These are phyloP conservation scores for Galaxea fascicularis DNA, from an alignment of 92 coral and sea anemone genomes.

Conservation along the genomic window DNA sequence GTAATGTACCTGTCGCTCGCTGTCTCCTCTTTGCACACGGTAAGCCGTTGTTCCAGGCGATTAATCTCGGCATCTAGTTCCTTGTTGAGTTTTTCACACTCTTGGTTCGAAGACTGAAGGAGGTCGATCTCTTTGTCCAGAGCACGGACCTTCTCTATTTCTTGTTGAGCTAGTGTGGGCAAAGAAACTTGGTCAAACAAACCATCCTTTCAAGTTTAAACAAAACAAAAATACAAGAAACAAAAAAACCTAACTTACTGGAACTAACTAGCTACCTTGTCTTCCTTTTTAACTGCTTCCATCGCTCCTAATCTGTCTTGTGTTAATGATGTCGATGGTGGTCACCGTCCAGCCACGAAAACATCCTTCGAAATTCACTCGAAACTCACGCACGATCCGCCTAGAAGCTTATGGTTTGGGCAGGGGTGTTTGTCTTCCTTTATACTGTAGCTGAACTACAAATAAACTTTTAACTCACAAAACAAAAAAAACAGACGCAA, in stretches of 20 bases:
- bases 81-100: constrained; percentile 79
- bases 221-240: too few species aligned
- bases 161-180: constrained; percentile 75
- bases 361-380: background rate
- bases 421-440: too few species aligned
- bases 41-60: constrained; percentile 81
- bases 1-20: constrained; percentile 44
- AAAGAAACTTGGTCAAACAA: constrained; percentile 9
- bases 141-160: constrained; percentile 79
- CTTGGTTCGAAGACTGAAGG: constrained; percentile 87
- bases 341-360: background rate
- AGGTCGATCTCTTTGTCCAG: constrained; percentile 87
- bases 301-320: background rate
- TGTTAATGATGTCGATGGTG: background rate
- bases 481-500: too few species aligned
- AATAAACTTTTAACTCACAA: too few species aligned
- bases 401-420: too few species aligned
- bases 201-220: too few species aligned
- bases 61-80: constrained; percentile 82
- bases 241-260: background rate
- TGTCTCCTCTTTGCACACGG: constrained; percentile 79
- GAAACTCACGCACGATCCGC: background rate
- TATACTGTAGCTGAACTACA: too few species aligned
- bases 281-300: constrained; percentile 6
- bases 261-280: constrained; percentile 17